phyloP scores from a whole-genome alignment of 2,113 vertebrate species.

The Sapayoa aenigma region DNA sequence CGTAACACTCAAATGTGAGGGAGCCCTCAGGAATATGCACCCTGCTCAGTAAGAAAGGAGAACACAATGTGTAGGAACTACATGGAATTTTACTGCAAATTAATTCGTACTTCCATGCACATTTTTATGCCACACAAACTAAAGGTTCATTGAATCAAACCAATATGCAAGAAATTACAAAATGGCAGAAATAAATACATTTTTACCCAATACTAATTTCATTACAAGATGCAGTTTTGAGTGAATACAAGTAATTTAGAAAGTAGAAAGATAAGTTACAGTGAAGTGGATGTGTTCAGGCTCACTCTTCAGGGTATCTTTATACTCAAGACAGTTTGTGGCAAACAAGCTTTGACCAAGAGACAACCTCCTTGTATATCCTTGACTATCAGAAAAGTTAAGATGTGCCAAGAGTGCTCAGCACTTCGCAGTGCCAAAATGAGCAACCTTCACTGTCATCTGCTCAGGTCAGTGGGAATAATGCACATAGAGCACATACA shows the following conservation, averaged over 20 bases:
- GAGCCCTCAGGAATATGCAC: neutral
- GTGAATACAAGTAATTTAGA: neutral
- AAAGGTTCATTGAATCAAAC: neutral
- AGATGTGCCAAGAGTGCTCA: neutral
- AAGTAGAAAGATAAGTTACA: neutral
- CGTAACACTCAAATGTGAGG: neutral
- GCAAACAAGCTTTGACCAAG: neutral
- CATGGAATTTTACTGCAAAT: neutral
- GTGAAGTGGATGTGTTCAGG: neutral
- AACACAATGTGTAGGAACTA: neutral
- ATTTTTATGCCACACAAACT: neutral
- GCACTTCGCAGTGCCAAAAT: neutral
- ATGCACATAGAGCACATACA: neutral
- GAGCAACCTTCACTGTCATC: neutral
- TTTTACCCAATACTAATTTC: neutral
- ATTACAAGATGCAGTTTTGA: neutral
- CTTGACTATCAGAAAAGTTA: neutral
- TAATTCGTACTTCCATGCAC: neutral
- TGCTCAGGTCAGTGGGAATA: neutral
- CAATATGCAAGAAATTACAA: neutral
- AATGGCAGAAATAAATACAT: neutral
- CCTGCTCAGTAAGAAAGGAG: neutral
- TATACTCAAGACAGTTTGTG: fast-evolving
- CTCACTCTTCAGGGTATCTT: neutral
- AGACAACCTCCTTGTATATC: fast-evolving